Percentiles rank a stretch among this genome's conserved stretches.
These are phyloP conservation scores for Deilephila porcellus DNA, from an alignment of 2,888 invertebrate species.

Conservation along the genomic window DNA sequence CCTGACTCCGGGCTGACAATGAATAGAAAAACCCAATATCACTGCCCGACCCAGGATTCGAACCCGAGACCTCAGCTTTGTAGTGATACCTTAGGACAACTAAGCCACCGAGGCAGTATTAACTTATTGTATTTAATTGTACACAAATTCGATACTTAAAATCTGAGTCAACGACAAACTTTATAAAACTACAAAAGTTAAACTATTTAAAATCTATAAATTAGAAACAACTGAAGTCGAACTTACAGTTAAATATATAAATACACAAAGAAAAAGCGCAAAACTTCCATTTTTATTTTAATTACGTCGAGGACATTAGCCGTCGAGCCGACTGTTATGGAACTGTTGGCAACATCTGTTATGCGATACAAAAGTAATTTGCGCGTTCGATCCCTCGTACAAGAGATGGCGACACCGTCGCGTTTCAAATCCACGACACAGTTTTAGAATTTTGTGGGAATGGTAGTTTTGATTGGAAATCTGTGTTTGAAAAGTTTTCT, in stretches of 20 bases:
- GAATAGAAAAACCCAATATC: no score
- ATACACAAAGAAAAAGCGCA: neutral
- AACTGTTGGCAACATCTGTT: constrained; percentile 58
- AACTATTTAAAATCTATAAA: neutral
- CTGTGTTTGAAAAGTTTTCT: neutral
- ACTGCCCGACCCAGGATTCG: no score
- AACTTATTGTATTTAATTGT: no score
- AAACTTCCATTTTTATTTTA: constrained; percentile 2
- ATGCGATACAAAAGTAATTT: constrained; percentile 64
- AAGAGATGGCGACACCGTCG: constrained; percentile 1
- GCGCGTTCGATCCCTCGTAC: neutral
- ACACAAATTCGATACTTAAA: no score
- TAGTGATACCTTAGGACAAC: no score
- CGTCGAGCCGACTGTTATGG: constrained; percentile 38
- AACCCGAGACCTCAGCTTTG: no score
- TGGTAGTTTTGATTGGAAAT: constrained; percentile 14
- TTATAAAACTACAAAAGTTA: no score
- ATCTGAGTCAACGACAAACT: no score
- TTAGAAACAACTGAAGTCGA: neutral
- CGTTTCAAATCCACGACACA: neutral
- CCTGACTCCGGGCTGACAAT: no score
- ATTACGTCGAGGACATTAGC: neutral
- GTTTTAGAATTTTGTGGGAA: constrained; percentile 11
- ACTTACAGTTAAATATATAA: neutral
- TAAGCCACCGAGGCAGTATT: no score